phyloP scores from a whole-genome alignment of 2,797 vertebrate genomes.

The Oreonectes daqikongensis region DNA sequence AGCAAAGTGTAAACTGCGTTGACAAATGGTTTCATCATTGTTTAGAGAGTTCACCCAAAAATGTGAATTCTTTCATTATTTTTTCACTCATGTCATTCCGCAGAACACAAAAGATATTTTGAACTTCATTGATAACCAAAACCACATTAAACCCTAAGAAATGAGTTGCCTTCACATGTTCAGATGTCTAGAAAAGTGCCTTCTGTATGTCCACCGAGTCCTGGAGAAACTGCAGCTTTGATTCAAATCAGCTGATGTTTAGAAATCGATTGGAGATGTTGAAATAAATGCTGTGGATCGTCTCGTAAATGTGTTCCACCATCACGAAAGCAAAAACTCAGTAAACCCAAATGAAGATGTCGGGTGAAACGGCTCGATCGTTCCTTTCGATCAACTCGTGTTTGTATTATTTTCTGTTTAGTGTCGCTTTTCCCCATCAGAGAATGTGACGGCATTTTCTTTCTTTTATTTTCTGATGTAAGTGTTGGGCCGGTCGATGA shows the following conservation, averaged over 20 bases:
- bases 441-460: slow-evolving; percentile 52
- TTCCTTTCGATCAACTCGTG: slow-evolving; percentile 29
- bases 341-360: slow-evolving; percentile 13
- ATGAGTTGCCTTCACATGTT: slow-evolving; percentile 69
- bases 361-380: neutral
- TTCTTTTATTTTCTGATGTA: slow-evolving; percentile 39
- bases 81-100: too few species aligned
- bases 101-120: too few species aligned
- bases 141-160: slow-evolving; percentile 20
- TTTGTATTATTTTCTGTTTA: slow-evolving; percentile 26
- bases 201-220: slow-evolving; percentile 78
- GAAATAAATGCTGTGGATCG: slow-evolving; percentile 58
- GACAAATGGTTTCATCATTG: too few species aligned
- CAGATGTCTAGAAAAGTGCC: slow-evolving; percentile 78
- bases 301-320: slow-evolving; percentile 55
- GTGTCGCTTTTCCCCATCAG: slow-evolving; percentile 55
- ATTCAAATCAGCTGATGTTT: neutral
- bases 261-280: slow-evolving; percentile 45
- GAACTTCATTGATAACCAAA: too few species aligned
- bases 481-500: slow-evolving; percentile 46
- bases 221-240: slow-evolving; percentile 61
- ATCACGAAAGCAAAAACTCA: slow-evolving; percentile 10
- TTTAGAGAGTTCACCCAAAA: too few species aligned
- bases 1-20: too few species aligned
- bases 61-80: too few species aligned